Conservation (phyloP, 2,797 vertebrate genomes). For the Acrossocheilus wenchowensis region DNA sequence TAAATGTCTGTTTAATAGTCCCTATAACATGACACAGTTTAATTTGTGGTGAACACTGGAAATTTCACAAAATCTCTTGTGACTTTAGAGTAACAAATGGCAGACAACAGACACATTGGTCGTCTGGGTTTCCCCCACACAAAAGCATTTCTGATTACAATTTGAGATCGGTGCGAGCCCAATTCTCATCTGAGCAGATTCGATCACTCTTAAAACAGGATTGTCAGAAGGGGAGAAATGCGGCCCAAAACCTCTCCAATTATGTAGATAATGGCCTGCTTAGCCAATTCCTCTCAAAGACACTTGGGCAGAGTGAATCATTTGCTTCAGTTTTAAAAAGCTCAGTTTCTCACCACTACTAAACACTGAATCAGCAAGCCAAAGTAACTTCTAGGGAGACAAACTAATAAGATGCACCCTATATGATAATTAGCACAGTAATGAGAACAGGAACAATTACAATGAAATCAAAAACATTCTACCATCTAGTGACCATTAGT, state of each 20-base stretch:
- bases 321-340: background rate
- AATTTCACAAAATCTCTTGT: background rate
- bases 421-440: conserved; percentile 2
- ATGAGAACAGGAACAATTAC: background rate
- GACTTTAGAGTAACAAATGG: background rate
- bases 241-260: background rate
- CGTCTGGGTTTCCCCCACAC: too few species aligned
- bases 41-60: background rate
- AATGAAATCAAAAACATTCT: background rate
- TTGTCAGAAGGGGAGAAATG: background rate
- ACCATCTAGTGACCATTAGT: background rate
- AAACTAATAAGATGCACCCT: background rate
- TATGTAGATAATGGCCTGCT: background rate
- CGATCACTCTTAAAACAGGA: background rate
- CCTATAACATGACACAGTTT: too few species aligned
- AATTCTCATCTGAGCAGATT: background rate
- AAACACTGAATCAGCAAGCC: background rate
- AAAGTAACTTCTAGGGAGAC: background rate
- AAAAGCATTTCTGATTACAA: background rate
- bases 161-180: too few species aligned
- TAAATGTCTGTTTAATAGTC: too few species aligned
- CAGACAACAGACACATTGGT: background rate
- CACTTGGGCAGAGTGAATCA: background rate
- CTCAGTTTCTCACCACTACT: background rate
- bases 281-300: background rate